Conservation (phyloP, 1,140 invertebrate genomes). For the Drosophila sp. region DNA sequence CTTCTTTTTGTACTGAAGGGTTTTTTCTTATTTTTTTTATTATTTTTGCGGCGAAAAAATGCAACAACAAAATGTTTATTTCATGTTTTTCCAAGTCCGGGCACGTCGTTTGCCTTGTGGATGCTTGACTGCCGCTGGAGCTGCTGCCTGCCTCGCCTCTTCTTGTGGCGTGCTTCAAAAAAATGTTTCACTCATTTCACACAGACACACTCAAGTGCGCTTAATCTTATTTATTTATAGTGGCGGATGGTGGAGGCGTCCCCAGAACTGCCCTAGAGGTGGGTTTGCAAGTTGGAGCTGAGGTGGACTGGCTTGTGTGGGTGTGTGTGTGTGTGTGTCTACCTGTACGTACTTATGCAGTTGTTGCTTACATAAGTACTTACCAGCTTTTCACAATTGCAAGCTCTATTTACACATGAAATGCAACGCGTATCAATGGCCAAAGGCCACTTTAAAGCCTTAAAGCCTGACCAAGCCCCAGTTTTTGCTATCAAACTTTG, state of each 20-base stretch:
- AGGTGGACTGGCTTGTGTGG: background rate
- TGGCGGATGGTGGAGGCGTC: slow-evolving; percentile 6
- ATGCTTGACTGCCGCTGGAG: slow-evolving; percentile 40
- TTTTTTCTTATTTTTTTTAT: slow-evolving; percentile 4
- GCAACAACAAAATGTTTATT: slow-evolving; percentile 68
- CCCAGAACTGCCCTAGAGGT: background rate
- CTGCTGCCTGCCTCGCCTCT: slow-evolving; percentile 4
- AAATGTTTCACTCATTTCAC: slow-evolving; percentile 50
- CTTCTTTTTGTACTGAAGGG: background rate
- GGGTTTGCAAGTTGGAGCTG: background rate
- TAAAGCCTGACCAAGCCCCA: background rate
- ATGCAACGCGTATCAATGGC: slow-evolving; percentile 45
- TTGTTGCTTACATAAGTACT: slow-evolving; percentile 55
- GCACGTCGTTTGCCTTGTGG: slow-evolving; percentile 62
- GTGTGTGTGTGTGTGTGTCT: slow-evolving; percentile 24
- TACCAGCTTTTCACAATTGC: slow-evolving; percentile 33
- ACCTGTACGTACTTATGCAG: slow-evolving; percentile 39
- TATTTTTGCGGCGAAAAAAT: slow-evolving; percentile 26
- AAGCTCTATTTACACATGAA: slow-evolving; percentile 53
- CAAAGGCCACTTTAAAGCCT: slow-evolving; percentile 33
- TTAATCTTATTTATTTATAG: slow-evolving; percentile 81
- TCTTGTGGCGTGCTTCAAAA: slow-evolving; percentile 32
- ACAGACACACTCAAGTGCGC: slow-evolving; percentile 63
- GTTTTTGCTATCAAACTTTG: background rate
- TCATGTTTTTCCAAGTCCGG: slow-evolving; percentile 69